A percentile compares a stretch with the other conserved stretches of the same genome.
Evolutionary conservation across 2,888 invertebrate genomes (phyloP).

Genomic region (Nebria brevicollis): DNA sequence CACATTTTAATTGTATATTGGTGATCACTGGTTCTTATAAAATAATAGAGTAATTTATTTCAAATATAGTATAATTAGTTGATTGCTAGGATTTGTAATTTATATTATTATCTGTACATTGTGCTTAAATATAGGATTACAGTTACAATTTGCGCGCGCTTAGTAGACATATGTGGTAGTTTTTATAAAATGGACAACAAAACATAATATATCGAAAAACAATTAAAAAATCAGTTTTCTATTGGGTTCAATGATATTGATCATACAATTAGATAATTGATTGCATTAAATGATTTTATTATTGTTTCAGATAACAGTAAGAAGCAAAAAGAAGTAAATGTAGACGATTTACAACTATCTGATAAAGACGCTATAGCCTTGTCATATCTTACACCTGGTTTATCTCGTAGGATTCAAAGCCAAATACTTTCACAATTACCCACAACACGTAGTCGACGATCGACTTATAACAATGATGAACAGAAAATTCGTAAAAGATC

Average conservation of each 20-base stretch:
- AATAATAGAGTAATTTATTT: background rate
- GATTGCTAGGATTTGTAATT: background rate
- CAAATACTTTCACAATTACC: conserved; percentile 77
- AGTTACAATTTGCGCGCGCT: background rate
- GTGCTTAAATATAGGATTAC: background rate
- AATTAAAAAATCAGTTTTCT: background rate
- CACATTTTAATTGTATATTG: background rate
- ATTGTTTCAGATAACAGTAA: conserved; percentile 54
- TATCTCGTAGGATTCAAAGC: conserved; percentile 76
- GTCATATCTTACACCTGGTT: conserved; percentile 75
- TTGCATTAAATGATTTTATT: conserved; percentile 15
- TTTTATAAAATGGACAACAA: background rate
- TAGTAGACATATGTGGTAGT: background rate
- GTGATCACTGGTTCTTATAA: background rate
- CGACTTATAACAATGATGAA: conserved; percentile 7
- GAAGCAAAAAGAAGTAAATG: conserved; percentile 60
- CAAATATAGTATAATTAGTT: background rate
- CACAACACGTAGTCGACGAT: conserved; percentile 66
- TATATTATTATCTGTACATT: background rate
- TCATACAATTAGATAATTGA: background rate
- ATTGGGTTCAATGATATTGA: background rate
- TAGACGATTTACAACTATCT: conserved; percentile 73
- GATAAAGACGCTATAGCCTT: conserved; percentile 77
- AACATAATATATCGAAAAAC: background rate
- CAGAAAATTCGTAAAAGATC: background rate